Evolutionary conservation across 2,888 invertebrate genomes (phyloP).

Genomic region (Nomada fabriciana): DNA sequence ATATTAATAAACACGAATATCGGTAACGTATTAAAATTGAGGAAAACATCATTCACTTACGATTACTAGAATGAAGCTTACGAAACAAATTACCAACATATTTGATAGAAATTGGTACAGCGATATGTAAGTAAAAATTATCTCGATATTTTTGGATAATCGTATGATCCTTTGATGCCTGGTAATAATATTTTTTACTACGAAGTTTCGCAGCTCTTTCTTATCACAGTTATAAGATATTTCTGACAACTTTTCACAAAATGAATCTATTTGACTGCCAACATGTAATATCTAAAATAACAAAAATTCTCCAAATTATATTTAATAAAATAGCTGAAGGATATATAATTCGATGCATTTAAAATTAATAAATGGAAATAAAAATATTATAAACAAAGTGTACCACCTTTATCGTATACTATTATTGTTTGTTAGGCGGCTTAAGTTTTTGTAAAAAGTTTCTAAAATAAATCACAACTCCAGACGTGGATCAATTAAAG

Average conservation of each 20-base stretch:
- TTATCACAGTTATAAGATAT: neutral
- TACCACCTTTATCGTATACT: no score
- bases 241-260: conserved; percentile 34
- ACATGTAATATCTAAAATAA: conserved; percentile 55
- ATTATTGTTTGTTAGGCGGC: no score
- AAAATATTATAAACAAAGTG: neutral
- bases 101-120: conserved; percentile 60
- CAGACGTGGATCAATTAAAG: no score
- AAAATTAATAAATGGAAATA: neutral
- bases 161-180: conserved; percentile 56
- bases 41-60: conserved; percentile 44
- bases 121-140: conserved; percentile 46
- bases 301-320: neutral
- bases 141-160: conserved; percentile 40
- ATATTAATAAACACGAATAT: neutral
- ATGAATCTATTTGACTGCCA: conserved; percentile 56
- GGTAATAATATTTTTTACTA: conserved; percentile 31
- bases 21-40: neutral
- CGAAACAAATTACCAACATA: conserved; percentile 54
- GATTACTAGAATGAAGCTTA: conserved; percentile 54
- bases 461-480: no score
- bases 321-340: neutral
- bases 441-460: no score
- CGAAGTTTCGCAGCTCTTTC: neutral
- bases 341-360: neutral